phyloP scores from a whole-genome alignment of 2,888 invertebrate species.

The Drosophila antonietae region DNA sequence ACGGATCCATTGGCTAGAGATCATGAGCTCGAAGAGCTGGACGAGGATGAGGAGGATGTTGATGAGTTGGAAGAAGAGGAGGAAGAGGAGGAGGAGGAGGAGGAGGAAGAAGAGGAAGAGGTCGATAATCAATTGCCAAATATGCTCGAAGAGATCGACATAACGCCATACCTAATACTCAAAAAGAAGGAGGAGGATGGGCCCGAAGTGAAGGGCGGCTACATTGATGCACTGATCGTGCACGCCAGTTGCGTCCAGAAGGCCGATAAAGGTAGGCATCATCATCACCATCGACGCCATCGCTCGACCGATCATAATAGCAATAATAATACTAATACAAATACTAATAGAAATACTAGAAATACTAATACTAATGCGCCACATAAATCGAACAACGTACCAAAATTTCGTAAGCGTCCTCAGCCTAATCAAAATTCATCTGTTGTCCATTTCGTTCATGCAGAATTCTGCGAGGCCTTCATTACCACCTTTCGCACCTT shows the following conservation, averaged over 20 bases:
- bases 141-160: slow-evolving; percentile 92
- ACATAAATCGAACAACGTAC: slow-evolving; percentile 25
- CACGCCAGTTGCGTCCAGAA: slow-evolving; percentile 98
- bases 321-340: slow-evolving; percentile 6
- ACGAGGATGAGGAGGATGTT: slow-evolving; percentile 16
- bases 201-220: slow-evolving; percentile 96
- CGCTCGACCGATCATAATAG: slow-evolving; percentile 6
- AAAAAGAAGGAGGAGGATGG: slow-evolving; percentile 94
- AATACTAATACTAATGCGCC: neutral
- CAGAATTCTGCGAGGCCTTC: slow-evolving; percentile 92
- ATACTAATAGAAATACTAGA: neutral
- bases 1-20: neutral
- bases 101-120: slow-evolving; percentile 52
- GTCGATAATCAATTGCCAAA: slow-evolving; percentile 84
- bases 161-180: slow-evolving; percentile 91
- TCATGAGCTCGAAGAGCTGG: slow-evolving; percentile 14
- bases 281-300: slow-evolving; percentile 35
- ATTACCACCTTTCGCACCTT: slow-evolving; percentile 98
- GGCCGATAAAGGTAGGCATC: slow-evolving; percentile 84
- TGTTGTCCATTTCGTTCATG: slow-evolving; percentile 56
- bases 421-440: slow-evolving; percentile 36
- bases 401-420: slow-evolving; percentile 29
- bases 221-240: slow-evolving; percentile 96
- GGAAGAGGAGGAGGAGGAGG: slow-evolving; percentile 34
- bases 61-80: neutral